Evolutionary conservation across 2,888 invertebrate genomes (phyloP).

Genomic region (Cheilosia vernalis): DNA sequence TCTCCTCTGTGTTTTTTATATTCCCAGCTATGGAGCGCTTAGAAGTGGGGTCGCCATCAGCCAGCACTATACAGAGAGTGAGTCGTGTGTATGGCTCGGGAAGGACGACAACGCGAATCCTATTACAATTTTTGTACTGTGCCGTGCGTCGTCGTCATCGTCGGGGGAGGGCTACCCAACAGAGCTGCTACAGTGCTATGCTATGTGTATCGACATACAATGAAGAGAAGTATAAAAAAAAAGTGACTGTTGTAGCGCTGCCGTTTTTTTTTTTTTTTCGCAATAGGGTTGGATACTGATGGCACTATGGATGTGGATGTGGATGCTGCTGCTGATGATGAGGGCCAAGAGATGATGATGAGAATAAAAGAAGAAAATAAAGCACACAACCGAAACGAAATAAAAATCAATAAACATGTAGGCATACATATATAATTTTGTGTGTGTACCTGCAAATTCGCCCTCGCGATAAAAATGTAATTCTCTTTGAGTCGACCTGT

Average conservation of each 20-base stretch:
- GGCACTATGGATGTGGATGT: slow-evolving; percentile 61
- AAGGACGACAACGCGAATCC: slow-evolving; percentile 75
- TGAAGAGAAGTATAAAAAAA: slow-evolving; percentile 62
- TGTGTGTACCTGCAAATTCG: slow-evolving; percentile 73
- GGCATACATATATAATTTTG: slow-evolving; percentile 74
- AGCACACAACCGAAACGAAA: slow-evolving; percentile 74
- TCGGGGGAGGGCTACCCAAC: slow-evolving; percentile 51
- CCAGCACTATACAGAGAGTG: slow-evolving; percentile 40
- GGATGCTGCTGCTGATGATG: slow-evolving; percentile 53
- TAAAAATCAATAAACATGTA: slow-evolving; percentile 75
- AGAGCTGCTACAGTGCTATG: slow-evolving; percentile 43
- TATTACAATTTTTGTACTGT: slow-evolving; percentile 69
- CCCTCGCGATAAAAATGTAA: slow-evolving; percentile 59
- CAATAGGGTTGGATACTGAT: slow-evolving; percentile 67
- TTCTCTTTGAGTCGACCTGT: slow-evolving; percentile 12
- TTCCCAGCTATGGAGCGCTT: slow-evolving; percentile 57
- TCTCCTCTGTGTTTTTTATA: slow-evolving; percentile 61
- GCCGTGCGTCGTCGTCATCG: slow-evolving; percentile 55
- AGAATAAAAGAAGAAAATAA: slow-evolving; percentile 72
- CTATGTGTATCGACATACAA: slow-evolving; percentile 71
- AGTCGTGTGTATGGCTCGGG: slow-evolving; percentile 45
- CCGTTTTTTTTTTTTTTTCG: slow-evolving; percentile 55
- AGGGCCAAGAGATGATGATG: slow-evolving; percentile 72
- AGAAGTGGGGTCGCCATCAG: slow-evolving; percentile 6
- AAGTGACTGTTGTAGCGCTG: slow-evolving; percentile 71